Percentiles rank a stretch among this genome's conserved stretches.
phyloP scores from a whole-genome alignment of 2,113 vertebrate genomes.

The Chaetodon auriga region DNA sequence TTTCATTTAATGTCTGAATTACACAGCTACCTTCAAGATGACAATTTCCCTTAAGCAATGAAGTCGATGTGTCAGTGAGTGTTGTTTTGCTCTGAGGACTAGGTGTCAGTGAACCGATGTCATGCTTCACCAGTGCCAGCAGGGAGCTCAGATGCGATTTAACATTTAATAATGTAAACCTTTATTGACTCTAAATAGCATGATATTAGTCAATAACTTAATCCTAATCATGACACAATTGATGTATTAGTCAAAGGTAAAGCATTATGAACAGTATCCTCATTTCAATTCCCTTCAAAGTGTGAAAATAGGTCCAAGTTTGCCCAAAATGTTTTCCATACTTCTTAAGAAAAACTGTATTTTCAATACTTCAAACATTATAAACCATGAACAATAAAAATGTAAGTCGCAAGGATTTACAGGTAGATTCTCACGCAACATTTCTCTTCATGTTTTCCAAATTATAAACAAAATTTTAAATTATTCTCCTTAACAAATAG shows the following conservation, averaged over 20 bases:
- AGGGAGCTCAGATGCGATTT: conserved; percentile 56
- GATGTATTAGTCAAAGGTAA: conserved; percentile 68
- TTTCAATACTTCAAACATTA: conserved; percentile 74
- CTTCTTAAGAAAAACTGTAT: conserved; percentile 66
- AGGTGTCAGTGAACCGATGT: conserved; percentile 39
- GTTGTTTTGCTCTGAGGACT: conserved; percentile 72
- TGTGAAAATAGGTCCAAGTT: conserved; percentile 64
- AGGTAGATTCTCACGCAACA: conserved; percentile 52
- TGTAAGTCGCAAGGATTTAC: conserved; percentile 57
- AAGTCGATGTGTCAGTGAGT: conserved; percentile 61
- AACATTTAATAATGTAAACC: conserved; percentile 57
- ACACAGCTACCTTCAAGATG: conserved; percentile 4
- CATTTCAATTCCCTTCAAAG: conserved; percentile 33
- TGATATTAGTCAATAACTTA: conserved; percentile 68
- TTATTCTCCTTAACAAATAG: conserved; percentile 62
- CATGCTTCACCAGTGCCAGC: conserved; percentile 36
- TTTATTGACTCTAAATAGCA: conserved; percentile 81
- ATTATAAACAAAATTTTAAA: conserved; percentile 56
- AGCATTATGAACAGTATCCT: conserved; percentile 62
- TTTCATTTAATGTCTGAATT: conserved; percentile 60
- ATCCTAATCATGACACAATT: conserved; percentile 69
- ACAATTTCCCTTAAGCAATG: not conserved
- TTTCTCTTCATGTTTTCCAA: conserved; percentile 53
- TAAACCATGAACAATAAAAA: conserved; percentile 79
- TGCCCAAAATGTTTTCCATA: conserved; percentile 51